Conservation (phyloP, 2,113 vertebrate species). For the Tragelaphus imberbis region DNA sequence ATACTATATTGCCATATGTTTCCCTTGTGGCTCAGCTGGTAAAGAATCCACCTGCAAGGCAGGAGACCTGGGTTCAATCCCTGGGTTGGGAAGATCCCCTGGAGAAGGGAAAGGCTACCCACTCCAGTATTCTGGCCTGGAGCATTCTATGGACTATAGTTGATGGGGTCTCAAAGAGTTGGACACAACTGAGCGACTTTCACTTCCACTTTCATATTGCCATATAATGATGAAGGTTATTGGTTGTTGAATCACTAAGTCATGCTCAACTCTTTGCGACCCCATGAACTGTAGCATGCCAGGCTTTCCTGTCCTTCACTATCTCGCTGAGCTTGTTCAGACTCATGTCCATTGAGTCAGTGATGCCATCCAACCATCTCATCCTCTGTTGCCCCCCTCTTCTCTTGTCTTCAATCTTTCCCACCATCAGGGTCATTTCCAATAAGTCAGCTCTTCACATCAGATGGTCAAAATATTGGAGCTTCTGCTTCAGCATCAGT, state of each 20-base stretch:
- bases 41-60: not conserved
- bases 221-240: not conserved
- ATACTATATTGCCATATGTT: not conserved
- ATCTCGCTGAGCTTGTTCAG: not conserved
- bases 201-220: not conserved
- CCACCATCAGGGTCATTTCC: not conserved
- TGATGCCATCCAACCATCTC: not conserved
- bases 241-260: not conserved
- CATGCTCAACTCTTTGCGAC: not conserved
- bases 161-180: rapidly evolving
- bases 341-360: not conserved
- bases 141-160: not conserved
- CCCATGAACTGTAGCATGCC: not conserved
- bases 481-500: not conserved
- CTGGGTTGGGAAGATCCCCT: not conserved
- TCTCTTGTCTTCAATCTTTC: not conserved
- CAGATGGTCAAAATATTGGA: not conserved
- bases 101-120: not conserved
- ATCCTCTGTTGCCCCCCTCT: not conserved
- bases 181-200: not conserved
- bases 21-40: not conserved
- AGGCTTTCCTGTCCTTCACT: not conserved
- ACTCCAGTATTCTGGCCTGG: not conserved
- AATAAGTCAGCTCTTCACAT: not conserved
- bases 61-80: rapidly evolving